A percentile compares a stretch with the other conserved stretches of the same genome.
Conservation (phyloP, 2,113 vertebrate species). For the Gallinago paraguaiae region DNA sequence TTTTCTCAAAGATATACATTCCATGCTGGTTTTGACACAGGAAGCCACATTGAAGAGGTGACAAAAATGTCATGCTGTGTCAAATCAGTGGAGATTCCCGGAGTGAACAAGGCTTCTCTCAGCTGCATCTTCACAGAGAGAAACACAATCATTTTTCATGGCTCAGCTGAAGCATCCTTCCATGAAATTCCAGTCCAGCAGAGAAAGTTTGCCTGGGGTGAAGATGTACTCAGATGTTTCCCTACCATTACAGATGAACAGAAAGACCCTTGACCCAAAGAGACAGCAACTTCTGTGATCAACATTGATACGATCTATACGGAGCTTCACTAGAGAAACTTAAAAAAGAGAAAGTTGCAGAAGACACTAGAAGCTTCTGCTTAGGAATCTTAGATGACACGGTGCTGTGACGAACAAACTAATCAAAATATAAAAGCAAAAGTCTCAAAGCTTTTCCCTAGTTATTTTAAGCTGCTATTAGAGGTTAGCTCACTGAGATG, state of each 20-base stretch:
- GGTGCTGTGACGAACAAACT: neutral
- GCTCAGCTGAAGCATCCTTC: constrained; percentile 29
- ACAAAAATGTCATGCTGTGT: constrained; percentile 25
- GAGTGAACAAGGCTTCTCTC: neutral
- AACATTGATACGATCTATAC: neutral
- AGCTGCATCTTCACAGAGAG: neutral
- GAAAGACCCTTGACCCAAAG: neutral
- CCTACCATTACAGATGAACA: neutral
- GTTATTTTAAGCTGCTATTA: constrained; percentile 26
- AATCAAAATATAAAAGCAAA: neutral
- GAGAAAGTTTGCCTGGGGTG: constrained; percentile 28
- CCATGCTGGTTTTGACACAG: constrained; percentile 40
- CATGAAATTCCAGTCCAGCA: constrained; percentile 20
- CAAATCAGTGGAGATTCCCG: neutral
- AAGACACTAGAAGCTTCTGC: neutral
- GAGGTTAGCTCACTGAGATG: constrained; percentile 39
- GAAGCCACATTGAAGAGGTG: neutral
- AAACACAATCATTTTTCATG: constrained; percentile 14
- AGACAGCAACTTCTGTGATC: neutral
- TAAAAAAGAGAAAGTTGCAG: neutral
- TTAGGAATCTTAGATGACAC: neutral
- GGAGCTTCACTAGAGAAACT: neutral
- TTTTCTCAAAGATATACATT: neutral
- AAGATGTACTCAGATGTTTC: neutral
- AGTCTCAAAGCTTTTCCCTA: neutral